phyloP scores from a whole-genome alignment of 2,888 invertebrate genomes.

The Melanostoma scalare region DNA sequence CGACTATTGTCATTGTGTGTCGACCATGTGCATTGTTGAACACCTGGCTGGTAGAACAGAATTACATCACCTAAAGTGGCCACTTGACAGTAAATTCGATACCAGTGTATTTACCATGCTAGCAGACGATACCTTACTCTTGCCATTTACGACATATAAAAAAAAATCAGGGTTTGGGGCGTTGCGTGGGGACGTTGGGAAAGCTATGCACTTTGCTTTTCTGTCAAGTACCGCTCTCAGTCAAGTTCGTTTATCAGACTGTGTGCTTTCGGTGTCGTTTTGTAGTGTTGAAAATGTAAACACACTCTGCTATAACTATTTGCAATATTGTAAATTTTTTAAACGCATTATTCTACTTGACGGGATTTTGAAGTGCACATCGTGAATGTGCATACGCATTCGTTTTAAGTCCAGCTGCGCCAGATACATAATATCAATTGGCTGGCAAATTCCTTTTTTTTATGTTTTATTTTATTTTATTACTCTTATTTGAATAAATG shows the following conservation, averaged over 20 bases:
- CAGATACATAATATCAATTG: too few relatives aligned
- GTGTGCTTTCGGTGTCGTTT: conserved; percentile 25
- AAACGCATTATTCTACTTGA: conserved; percentile 58
- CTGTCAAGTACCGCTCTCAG: conserved; percentile 4
- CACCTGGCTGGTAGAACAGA: conserved; percentile 66
- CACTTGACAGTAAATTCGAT: conserved; percentile 71
- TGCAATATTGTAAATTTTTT: conserved; percentile 46
- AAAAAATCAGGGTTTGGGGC: conserved; percentile 9
- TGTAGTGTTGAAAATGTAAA: conserved; percentile 49
- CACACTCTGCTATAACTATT: conserved; percentile 61
- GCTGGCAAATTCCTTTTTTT: too few relatives aligned
- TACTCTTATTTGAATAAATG: too few relatives aligned
- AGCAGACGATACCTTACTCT: not conserved
- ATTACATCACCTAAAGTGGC: conserved; percentile 72
- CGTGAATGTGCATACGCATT: conserved; percentile 16
- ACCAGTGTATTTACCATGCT: conserved; percentile 33
- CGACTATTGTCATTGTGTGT: conserved; percentile 62
- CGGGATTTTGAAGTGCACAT: conserved; percentile 45
- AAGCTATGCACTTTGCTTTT: conserved; percentile 22
- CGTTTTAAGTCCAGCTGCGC: not conserved
- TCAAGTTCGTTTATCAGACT: conserved; percentile 24
- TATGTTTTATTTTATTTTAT: too few relatives aligned
- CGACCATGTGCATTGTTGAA: conserved; percentile 69
- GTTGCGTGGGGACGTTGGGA: not conserved
- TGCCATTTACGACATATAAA: not conserved